A percentile compares a stretch with the other conserved stretches of the same genome.
These are phyloP conservation scores for Brevipalpus yothersi DNA, from an alignment of 1,140 invertebrate genomes.

Conservation along the genomic window DNA sequence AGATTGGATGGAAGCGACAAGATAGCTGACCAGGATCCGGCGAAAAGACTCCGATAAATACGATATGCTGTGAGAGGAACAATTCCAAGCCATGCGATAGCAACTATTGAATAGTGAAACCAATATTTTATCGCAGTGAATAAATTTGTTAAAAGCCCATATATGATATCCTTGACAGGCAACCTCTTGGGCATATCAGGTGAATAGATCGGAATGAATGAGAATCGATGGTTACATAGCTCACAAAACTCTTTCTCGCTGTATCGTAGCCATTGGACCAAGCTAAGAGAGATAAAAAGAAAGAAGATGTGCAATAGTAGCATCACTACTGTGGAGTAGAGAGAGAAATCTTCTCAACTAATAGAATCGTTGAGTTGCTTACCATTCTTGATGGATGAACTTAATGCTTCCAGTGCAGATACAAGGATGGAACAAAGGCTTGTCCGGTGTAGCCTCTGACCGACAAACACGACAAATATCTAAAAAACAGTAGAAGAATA, in stretches of 20 bases:
- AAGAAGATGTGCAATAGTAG: not conserved
- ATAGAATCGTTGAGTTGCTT: constrained; percentile 3
- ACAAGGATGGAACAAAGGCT: constrained; percentile 87
- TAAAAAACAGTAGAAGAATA: not conserved
- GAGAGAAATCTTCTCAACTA: not conserved
- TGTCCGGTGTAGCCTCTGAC: constrained; percentile 57
- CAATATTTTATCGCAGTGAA: constrained; percentile 77
- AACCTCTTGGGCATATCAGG: constrained; percentile 93
- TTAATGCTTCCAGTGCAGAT: constrained; percentile 97
- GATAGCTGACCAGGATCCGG: constrained; percentile 47
- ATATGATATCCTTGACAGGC: constrained; percentile 65
- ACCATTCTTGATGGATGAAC: constrained; percentile 78
- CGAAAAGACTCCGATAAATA: constrained; percentile 75
- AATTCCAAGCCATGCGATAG: constrained; percentile 87
- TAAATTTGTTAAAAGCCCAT: constrained; percentile 63
- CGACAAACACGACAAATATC: constrained; percentile 96
- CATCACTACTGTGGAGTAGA: not conserved
- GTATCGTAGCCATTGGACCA: constrained; percentile 46
- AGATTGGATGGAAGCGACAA: constrained; percentile 71
- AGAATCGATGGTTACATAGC: constrained; percentile 87
- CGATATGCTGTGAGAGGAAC: constrained; percentile 85
- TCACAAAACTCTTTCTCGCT: constrained; percentile 97
- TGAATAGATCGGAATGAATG: constrained; percentile 95
- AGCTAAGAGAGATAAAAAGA: constrained; percentile 15
- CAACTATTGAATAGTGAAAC: constrained; percentile 86